These are phyloP conservation scores for Drosophila cardini DNA, from an alignment of 1,140 invertebrate species.

Conservation along the genomic window DNA sequence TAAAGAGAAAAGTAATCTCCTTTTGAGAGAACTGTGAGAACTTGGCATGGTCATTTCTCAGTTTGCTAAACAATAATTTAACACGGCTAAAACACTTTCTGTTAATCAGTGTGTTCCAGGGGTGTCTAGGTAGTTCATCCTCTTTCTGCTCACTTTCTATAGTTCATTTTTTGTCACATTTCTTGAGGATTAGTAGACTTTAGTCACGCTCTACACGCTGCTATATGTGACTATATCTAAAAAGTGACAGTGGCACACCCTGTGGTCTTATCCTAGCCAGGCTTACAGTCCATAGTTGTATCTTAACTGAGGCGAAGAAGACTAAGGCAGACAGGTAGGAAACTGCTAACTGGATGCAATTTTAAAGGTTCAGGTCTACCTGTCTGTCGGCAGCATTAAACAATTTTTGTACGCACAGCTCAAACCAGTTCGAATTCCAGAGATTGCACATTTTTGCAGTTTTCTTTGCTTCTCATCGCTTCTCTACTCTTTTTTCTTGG, in stretches of 20 bases:
- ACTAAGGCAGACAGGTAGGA: constrained; percentile 2
- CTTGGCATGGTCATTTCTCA: constrained; percentile 14
- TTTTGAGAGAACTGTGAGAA: constrained; percentile 3
- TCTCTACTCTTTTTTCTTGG: not conserved
- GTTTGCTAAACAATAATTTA: constrained; percentile 41
- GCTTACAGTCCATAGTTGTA: constrained; percentile 1
- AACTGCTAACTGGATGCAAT: constrained; percentile 5
- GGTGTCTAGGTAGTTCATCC: not conserved
- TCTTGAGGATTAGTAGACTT: constrained; percentile 44
- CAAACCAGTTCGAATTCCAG: constrained; percentile 35
- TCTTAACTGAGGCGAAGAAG: not conserved
- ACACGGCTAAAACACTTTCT: constrained; percentile 32
- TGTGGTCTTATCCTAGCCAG: not conserved
- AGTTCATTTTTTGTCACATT: constrained; percentile 10
- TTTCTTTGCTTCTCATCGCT: not conserved
- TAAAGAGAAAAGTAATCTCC: not conserved
- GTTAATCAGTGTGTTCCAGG: constrained; percentile 7
- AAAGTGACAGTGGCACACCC: constrained; percentile 22
- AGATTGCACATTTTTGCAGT: constrained; percentile 10
- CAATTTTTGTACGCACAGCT: constrained; percentile 4
- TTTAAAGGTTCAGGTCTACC: not conserved
- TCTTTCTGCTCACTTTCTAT: not conserved
- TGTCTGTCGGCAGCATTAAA: constrained; percentile 35
- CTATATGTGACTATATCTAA: constrained; percentile 33
- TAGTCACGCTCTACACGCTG: constrained; percentile 22